Percentiles rank a stretch among this genome's conserved stretches.
Conservation (phyloP, 2,797 vertebrate species). For the Masticophis lateralis region DNA sequence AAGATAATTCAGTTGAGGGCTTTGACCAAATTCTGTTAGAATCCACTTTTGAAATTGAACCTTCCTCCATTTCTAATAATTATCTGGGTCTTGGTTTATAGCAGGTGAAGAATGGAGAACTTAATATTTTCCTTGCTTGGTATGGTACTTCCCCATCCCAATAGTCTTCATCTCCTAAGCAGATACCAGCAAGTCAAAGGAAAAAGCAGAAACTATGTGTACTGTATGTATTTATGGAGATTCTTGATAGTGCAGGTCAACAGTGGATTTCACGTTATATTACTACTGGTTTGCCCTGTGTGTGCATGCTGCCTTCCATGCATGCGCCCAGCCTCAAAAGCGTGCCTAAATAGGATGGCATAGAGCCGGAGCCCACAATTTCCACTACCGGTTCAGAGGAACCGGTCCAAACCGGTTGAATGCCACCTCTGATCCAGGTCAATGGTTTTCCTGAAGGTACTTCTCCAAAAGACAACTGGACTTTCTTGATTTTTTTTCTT, state of each 20-base stretch:
- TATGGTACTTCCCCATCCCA: too few relatives aligned
- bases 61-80: not conserved
- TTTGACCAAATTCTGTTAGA: not conserved
- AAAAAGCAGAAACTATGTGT: not conserved
- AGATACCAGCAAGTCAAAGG: not conserved
- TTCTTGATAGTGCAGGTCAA: not conserved
- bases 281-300: too few relatives aligned
- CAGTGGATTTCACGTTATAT: too few relatives aligned
- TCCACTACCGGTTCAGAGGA: too few relatives aligned
- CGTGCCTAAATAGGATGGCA: too few relatives aligned
- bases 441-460: not conserved
- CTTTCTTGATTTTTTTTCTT: not conserved
- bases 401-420: rapidly evolving
- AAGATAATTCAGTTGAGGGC: not conserved
- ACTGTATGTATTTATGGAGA: not conserved
- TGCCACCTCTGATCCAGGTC: too few relatives aligned
- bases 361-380: too few relatives aligned
- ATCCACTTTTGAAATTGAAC: not conserved
- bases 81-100: not conserved
- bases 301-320: too few relatives aligned
- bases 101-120: not conserved
- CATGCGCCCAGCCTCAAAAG: too few relatives aligned
- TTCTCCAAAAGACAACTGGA: not conserved
- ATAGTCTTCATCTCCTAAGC: not conserved
- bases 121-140: too few relatives aligned